Base-by-base conservation (phyloP, 2,888 invertebrate genomes). In the Lycaena phlaeas region DNA sequence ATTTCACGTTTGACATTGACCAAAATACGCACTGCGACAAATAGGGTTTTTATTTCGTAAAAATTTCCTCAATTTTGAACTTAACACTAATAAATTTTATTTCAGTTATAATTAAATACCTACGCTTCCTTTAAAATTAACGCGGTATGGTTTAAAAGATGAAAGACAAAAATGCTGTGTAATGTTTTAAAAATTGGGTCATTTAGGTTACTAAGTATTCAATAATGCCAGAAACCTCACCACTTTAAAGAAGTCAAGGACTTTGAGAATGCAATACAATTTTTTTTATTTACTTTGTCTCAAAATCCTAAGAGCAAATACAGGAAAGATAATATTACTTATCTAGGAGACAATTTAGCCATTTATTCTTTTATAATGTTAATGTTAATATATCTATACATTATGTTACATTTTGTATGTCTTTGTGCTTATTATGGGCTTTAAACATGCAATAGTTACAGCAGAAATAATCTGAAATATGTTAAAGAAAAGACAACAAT, bases 21-120 rank as follows among this genome's bases (percentile, higher is more conserved):
- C 14, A 9, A 4, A 12, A 17, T 34, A 34, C 34, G 34, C 34
- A 34, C 34, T 34, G 34, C 34, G 34, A 4, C 34, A 34, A 34
- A 34, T 4, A 18, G 9, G 18, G 9, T 7, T 22, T 34, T 18
- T 17, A 11, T 34, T 22, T 34, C 22, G 34, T 22, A 18, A 11
- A 34, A 30, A 12, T 34, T 22, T 22, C 34, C 12, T 34, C 18
- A 34, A 17, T 22, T 34, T 17, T 34, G 34, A 34, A 12, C 18
- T 9, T 10, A 34, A 22, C 11, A 11, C 10, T 10, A n/a, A 30
- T 15, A 11, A 15, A 1, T 15, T n/a, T 15, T 15, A n/a, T 30
- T 11, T 15, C 9, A 15, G 14, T 30, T 15, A 4, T 9, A 15
- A 30, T 30, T 7, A 10, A 30, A 1, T 15, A 10, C 2, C 15